Percentiles rank a stretch among this genome's conserved stretches.
phyloP scores from a whole-genome alignment of 2,888 invertebrate genomes.

The Sepioteuthis lessoniana region DNA sequence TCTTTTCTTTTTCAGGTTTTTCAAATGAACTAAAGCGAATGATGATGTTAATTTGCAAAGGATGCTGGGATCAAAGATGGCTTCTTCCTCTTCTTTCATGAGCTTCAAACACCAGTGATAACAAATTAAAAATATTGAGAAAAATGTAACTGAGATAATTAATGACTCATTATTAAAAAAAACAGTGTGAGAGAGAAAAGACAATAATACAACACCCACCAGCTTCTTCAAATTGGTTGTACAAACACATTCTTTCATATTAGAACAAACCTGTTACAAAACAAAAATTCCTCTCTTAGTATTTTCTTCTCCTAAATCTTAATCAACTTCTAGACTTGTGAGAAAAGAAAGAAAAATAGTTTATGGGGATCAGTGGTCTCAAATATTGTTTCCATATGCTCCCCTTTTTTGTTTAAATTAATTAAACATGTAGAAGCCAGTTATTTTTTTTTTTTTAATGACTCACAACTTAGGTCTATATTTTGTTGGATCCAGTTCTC shows the following conservation, averaged over 20 bases:
- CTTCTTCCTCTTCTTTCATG: background rate
- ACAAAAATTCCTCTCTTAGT: background rate
- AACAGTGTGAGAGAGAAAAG: too few relatives aligned
- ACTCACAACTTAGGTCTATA: too few relatives aligned
- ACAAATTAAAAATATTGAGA: background rate
- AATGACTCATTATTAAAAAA: too few relatives aligned
- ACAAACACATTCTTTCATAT: background rate
- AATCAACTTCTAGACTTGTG: too few relatives aligned
- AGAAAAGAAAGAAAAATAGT: too few relatives aligned
- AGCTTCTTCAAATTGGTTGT: background rate
- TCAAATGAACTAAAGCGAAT: background rate
- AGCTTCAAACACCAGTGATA: background rate
- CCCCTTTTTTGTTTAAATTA: too few relatives aligned
- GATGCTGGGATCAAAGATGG: constrained; percentile 23
- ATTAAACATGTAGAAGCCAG: too few relatives aligned
- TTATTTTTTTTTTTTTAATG: too few relatives aligned
- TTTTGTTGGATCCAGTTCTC: too few relatives aligned
- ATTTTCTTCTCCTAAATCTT: background rate
- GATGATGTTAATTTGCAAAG: background rate
- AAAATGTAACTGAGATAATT: background rate
- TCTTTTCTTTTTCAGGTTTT: background rate
- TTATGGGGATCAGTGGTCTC: too few relatives aligned
- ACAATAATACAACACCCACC: too few relatives aligned
- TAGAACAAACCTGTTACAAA: background rate
- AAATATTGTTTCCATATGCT: too few relatives aligned